phyloP scores from a whole-genome alignment of 2,888 invertebrate species.

The Cordilura impudica region DNA sequence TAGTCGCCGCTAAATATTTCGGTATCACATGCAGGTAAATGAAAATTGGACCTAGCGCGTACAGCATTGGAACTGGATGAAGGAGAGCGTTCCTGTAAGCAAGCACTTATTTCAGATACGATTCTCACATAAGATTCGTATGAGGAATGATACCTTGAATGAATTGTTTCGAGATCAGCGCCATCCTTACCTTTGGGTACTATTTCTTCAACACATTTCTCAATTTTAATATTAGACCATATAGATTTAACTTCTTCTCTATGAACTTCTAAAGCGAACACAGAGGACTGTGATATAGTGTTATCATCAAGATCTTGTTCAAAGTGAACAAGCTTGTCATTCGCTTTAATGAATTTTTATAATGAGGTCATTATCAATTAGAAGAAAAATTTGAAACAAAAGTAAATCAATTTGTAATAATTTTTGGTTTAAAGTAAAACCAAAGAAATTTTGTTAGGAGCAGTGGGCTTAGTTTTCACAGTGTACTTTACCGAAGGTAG shows the following conservation, averaged over 20 bases:
- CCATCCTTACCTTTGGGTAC: not conserved
- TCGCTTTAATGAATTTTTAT: not conserved
- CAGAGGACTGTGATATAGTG: not conserved
- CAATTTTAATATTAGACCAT: not conserved
- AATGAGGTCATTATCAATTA: too few species aligned
- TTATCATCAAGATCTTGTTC: not conserved
- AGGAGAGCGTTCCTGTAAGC: not conserved
- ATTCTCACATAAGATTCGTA: not conserved
- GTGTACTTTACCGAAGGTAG: too few species aligned
- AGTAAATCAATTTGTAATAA: too few species aligned
- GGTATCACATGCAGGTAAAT: conserved; percentile 1
- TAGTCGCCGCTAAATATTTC: not conserved
- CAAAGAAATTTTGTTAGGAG: too few species aligned
- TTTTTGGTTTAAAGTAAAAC: too few species aligned
- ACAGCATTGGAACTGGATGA: too few species aligned
- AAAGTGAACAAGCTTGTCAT: not conserved
- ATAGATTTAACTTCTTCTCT: not conserved
- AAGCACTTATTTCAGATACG: not conserved
- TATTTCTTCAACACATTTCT: not conserved
- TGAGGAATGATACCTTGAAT: not conserved
- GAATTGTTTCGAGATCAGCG: not conserved
- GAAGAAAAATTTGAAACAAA: too few species aligned
- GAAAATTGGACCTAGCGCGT: not conserved
- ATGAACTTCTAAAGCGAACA: not conserved
- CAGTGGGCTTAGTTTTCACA: too few species aligned